Base-by-base conservation (phyloP, 2,113 vertebrate species). In the Pteruthius melanotis region DNA sequence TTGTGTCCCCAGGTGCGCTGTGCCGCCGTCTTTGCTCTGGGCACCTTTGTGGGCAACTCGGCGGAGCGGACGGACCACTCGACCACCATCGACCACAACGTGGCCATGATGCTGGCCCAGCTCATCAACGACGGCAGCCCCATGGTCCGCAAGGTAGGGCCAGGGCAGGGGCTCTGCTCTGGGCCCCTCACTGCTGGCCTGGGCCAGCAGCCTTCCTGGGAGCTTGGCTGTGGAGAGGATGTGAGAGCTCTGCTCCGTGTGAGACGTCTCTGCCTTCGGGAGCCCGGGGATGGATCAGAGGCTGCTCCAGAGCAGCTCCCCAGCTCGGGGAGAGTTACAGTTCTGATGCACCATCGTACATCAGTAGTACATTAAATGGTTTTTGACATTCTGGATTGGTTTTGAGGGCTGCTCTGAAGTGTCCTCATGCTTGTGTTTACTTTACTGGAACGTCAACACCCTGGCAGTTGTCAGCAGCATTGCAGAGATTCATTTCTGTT, bases 31-130 rank as follows among this genome's bases (percentile, higher is more conserved):
- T 99, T 99, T 31, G 99, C 99, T 2, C 98, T 99, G 63, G 99
- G 99, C 10, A 99, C 99, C 0, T 99, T 99, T 28, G 99, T 99
- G 94, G 99, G 99, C 19, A 99, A 99, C 97, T 99, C 99, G 0
- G 99, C 98, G 0, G 99, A 99, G 95, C 97, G 99, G 84, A 99
- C 99, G 0, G 99, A 99, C 88, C 99, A 99, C 97, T 99, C 99
- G 24, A 99, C 99, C 96, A 99, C 99, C 96, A 99, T 99, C 11
- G 99, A 99, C 95, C 99, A 99, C 98, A 99, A 99, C 15, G 99
- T 99, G 94, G 99, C 99, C 92, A 99, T 99, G 99, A 99, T 99
- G 99, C 87, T 99, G 90, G 99, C 99, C 7, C 99, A 99, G 96
- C 99, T 99, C 72, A 99, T 99, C 97, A 99, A 99, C 11, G 99